These are phyloP conservation scores for Meganola albula DNA, from an alignment of 2,888 invertebrate species.

Conservation along the genomic window DNA sequence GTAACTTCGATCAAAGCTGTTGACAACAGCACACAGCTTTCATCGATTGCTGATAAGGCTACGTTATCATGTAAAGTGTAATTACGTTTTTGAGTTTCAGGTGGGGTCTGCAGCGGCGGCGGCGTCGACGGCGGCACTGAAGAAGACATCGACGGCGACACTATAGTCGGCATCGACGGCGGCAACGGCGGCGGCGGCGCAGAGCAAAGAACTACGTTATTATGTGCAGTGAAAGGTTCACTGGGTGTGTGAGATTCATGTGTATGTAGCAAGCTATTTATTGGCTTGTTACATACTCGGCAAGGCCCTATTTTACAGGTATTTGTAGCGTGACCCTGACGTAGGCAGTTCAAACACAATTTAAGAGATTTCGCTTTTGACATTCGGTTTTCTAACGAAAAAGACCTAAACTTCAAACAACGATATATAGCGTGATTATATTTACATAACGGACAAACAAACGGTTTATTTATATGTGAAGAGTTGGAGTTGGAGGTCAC, in stretches of 20 bases:
- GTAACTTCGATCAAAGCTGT: slow-evolving; percentile 6
- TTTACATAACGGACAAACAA: slow-evolving; percentile 3
- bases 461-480: too few relatives aligned
- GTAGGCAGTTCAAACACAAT: slow-evolving; percentile 6
- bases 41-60: slow-evolving; percentile 1
- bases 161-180: too few relatives aligned
- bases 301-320: slow-evolving; percentile 2
- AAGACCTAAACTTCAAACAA: slow-evolving; percentile 2
- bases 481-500: too few relatives aligned
- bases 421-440: neutral
- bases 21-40: slow-evolving; percentile 1
- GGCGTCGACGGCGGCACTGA: too few relatives aligned
- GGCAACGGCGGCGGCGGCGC: too few relatives aligned
- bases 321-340: slow-evolving; percentile 1
- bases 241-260: too few relatives aligned
- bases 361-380: slow-evolving; percentile 3
- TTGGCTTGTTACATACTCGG: slow-evolving; percentile 1
- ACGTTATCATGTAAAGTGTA: slow-evolving; percentile 1
- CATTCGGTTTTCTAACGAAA: slow-evolving; percentile 5
- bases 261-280: slow-evolving; percentile 3
- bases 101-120: too few relatives aligned
- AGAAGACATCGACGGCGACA: too few relatives aligned
- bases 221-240: too few relatives aligned
- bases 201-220: too few relatives aligned
- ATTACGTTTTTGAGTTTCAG: neutral